Evolutionary conservation across 2,797 vertebrate species (phyloP).

Genomic region (Anguilla obscura): DNA sequence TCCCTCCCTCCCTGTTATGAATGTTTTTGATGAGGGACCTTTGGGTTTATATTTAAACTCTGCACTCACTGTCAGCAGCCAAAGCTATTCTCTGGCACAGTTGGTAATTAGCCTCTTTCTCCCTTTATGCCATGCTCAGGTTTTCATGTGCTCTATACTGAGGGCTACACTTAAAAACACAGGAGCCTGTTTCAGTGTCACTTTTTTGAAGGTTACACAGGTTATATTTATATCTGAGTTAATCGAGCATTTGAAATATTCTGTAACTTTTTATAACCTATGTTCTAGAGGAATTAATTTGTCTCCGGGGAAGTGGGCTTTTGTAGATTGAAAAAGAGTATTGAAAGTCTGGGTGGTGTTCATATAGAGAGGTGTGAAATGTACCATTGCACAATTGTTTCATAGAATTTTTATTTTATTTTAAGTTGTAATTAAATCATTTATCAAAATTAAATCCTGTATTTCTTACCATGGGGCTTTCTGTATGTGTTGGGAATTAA

Average conservation of each 20-base stretch:
- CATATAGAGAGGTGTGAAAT: background rate
- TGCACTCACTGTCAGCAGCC: constrained; percentile 49
- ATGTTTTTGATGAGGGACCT: background rate
- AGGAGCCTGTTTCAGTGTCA: background rate
- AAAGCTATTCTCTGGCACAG: constrained; percentile 46
- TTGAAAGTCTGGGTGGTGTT: background rate
- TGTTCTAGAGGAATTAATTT: background rate
- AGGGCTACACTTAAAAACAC: constrained; percentile 32
- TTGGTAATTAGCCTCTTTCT: constrained; percentile 51
- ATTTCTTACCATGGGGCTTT: background rate
- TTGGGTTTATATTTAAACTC: constrained; percentile 58
- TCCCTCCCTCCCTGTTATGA: constrained; percentile 7
- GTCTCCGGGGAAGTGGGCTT: background rate
- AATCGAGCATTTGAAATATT: constrained; percentile 18
- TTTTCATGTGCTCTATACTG: constrained; percentile 49
- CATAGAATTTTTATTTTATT: constrained; percentile 13
- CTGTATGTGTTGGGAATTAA: background rate
- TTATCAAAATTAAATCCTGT: background rate
- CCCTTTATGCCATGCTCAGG: constrained; percentile 34
- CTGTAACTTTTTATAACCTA: background rate
- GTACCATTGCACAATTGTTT: background rate
- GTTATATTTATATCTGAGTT: constrained; percentile 18
- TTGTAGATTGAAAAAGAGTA: background rate
- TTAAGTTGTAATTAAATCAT: background rate
- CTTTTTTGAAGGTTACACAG: constrained; percentile 28